Conservation (phyloP, 2,888 invertebrate genomes). For the Lapara coniferarum region DNA sequence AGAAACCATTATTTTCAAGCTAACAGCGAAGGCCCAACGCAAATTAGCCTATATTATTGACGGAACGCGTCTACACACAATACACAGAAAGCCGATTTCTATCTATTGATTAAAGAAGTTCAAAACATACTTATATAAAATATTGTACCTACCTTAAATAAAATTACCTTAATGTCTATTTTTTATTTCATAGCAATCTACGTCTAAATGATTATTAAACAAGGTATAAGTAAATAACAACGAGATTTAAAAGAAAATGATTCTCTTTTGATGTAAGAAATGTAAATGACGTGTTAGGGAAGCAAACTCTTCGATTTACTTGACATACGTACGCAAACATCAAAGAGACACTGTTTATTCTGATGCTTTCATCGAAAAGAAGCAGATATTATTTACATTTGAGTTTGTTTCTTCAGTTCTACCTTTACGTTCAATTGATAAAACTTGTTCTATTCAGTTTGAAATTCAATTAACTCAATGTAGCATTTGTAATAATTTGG, state of each 20-base stretch:
- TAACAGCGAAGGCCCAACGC: too few species aligned
- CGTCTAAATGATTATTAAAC: neutral
- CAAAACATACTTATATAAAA: too few species aligned
- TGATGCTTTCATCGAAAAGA: neutral
- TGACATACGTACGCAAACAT: neutral
- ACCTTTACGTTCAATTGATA: neutral
- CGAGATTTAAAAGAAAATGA: neutral
- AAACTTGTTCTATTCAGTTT: neutral
- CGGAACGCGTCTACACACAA: too few species aligned
- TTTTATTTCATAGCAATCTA: neutral
- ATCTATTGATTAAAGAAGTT: too few species aligned
- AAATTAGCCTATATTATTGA: too few species aligned
- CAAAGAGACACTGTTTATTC: neutral
- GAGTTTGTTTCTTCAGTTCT: neutral
- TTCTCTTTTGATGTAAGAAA: slow-evolving; percentile 11
- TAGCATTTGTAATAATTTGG: too few species aligned
- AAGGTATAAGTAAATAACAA: slow-evolving; percentile 7
- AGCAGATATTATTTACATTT: neutral
- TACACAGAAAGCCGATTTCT: too few species aligned
- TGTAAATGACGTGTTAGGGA: neutral
- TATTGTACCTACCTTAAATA: too few species aligned
- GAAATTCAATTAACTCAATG: too few species aligned
- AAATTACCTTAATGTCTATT: too few species aligned
- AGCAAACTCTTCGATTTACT: slow-evolving; percentile 5
- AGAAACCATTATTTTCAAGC: too few species aligned